These are phyloP conservation scores for Sarcophaga peregrina DNA, from an alignment of 1,140 invertebrate species.

Conservation along the genomic window DNA sequence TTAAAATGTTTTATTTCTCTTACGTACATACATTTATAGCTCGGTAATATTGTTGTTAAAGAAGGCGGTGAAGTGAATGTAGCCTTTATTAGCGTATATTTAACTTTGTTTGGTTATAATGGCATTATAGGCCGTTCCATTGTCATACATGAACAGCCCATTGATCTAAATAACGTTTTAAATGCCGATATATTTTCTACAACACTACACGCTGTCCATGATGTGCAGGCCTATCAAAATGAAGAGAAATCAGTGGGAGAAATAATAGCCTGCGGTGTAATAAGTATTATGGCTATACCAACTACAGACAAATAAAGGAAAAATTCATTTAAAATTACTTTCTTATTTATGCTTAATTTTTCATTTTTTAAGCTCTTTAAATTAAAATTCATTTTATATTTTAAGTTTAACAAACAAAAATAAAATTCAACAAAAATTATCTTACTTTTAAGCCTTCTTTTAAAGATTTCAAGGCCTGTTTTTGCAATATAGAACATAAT, in stretches of 20 bases:
- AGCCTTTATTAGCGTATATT: constrained; percentile 57
- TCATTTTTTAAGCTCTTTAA: too few species aligned
- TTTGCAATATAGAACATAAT: too few species aligned
- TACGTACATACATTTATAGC: constrained; percentile 51
- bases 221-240: constrained; percentile 57
- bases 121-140: constrained; percentile 64
- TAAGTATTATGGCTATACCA: constrained; percentile 60
- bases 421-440: too few species aligned
- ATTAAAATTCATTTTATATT: too few species aligned
- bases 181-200: constrained; percentile 64
- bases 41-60: constrained; percentile 63
- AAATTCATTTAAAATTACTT: neutral
- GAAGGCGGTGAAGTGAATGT: constrained; percentile 60
- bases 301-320: neutral
- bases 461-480: too few species aligned
- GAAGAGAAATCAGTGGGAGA: constrained; percentile 62
- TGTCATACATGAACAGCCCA: constrained; percentile 64
- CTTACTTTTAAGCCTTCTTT: too few species aligned
- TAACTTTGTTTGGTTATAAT: constrained; percentile 62
- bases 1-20: neutral
- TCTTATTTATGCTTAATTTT: neutral
- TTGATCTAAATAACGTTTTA: constrained; percentile 59
- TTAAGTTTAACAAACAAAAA: too few species aligned
- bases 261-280: constrained; percentile 60
- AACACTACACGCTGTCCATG: constrained; percentile 52